Percentiles rank a stretch among this genome's conserved stretches.
Evolutionary conservation across 2,888 invertebrate species (phyloP).

Genomic region (Sturmia bella): DNA sequence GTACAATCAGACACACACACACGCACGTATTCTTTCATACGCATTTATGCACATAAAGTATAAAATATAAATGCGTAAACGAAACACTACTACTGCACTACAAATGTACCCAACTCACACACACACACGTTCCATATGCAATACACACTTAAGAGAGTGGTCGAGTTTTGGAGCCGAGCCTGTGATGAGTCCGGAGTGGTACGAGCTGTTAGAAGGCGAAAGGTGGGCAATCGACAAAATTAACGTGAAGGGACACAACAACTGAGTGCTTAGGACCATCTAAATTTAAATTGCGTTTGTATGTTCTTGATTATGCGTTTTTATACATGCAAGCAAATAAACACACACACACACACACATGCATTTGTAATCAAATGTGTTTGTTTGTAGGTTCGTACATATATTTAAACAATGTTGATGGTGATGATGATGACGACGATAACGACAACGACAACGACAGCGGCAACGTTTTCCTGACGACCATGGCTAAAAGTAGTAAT

Average conservation of each 20-base stretch:
- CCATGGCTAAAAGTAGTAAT: conserved; percentile 46
- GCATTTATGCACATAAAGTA: conserved; percentile 42
- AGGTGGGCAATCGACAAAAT: conserved; percentile 63
- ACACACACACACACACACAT: neutral
- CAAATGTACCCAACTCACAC: conserved; percentile 43
- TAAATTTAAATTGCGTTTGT: conserved; percentile 69
- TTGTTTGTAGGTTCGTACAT: neutral
- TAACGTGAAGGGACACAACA: conserved; percentile 45
- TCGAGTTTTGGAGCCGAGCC: conserved; percentile 32
- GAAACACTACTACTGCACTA: conserved; percentile 39
- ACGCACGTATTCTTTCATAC: conserved; percentile 1
- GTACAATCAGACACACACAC: conserved; percentile 14
- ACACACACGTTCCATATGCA: conserved; percentile 10
- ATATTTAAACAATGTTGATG: conserved; percentile 45
- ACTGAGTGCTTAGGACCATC: conserved; percentile 50
- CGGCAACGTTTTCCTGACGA: conserved; percentile 44
- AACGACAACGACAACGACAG: conserved; percentile 43
- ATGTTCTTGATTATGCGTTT: conserved; percentile 65
- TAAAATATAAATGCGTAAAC: conserved; percentile 53
- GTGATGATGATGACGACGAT: conserved; percentile 63
- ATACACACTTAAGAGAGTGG: conserved; percentile 51
- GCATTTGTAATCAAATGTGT: neutral
- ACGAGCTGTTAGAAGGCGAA: conserved; percentile 23
- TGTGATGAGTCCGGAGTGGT: conserved; percentile 22
- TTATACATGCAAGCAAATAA: conserved; percentile 8